Evolutionary conservation across 2,797 vertebrate species (phyloP), one percentile per base, ranked within the genome.

Genomic region (Graptemys geographica): DNA sequence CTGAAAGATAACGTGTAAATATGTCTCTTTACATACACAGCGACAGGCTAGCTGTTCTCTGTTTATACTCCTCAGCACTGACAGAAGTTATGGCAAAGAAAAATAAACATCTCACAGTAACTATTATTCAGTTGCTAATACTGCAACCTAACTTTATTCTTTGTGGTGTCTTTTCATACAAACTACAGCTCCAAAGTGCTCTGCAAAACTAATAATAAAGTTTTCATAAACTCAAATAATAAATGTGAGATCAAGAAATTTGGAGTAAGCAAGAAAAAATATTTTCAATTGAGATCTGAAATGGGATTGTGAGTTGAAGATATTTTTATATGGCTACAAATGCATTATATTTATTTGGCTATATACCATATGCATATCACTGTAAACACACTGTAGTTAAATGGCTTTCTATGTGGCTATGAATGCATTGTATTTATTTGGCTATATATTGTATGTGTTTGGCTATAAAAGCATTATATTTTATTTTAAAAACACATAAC

Each of bases 271-370:
- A 83, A 88, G 65, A 93, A 92, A 89, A 91, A 78, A 90, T 47
- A 21, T 94, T 96, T 91, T 96, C 86, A 94, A 82, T 95, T 90
- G 87, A 96, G 92, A 95, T 93, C 62, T 88, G 91, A 90, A 95
- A 91, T 1, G 74, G 94, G 88, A 94, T 92, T 87, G 93, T 88
- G 86, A 91, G 93, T 81, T 83, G 92, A 93, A 93, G 88, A 89
- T 57, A 85, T 55, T 93, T 96, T 94, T 94, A 87, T 94, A 31
- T 44, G 44, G 23, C 74, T 91, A 25, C 80, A 88, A 93, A 94
- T 84, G 55, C 25, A 1, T 18, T 52, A 57, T 90, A 80, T 91
- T 96, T 94, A 90, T 94, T 25, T 15, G 81, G 59, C 55, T 53
- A 93, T 94, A 87, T 78, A 94, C 80, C 47, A 11, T 79, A 79